A percentile compares a stretch with the other conserved stretches of the same genome.
Conservation (phyloP, 1,140 invertebrate species). For the Homalodisca vitripennis region DNA sequence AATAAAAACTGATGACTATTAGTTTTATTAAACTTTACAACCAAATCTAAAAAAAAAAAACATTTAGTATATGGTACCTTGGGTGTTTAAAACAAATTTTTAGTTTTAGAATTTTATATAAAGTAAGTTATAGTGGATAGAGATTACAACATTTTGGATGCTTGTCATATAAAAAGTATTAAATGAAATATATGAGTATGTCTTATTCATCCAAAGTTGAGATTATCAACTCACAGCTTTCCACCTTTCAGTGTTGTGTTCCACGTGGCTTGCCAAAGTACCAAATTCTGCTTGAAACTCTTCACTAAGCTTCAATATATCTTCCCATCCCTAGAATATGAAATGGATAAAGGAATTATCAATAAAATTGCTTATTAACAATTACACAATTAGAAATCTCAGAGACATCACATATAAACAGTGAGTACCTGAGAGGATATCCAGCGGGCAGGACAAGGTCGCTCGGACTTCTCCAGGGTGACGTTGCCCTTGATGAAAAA, state of each 20-base stretch:
- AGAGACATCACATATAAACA: neutral
- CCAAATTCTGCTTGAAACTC: constrained; percentile 69
- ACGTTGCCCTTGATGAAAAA: constrained; percentile 89
- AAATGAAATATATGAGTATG: no score
- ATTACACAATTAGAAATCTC: neutral
- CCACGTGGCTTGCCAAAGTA: constrained; percentile 64
- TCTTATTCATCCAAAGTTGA: no score
- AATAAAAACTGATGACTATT: no score
- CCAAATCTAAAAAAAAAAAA: no score
- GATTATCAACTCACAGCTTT: constrained; percentile 54
- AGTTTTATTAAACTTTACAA: no score
- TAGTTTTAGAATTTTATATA: no score
- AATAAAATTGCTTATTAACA: neutral
- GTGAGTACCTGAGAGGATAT: constrained; percentile 51
- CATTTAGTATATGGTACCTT: no score
- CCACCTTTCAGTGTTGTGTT: constrained; percentile 61
- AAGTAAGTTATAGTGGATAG: no score
- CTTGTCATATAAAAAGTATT: no score
- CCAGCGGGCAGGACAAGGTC: constrained; percentile 67
- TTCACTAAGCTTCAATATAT: constrained; percentile 66
- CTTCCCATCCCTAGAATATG: constrained; percentile 68
- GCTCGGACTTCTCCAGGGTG: constrained; percentile 67
- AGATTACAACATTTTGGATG: no score
- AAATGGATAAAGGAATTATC: neutral
- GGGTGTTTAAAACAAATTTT: no score